These are phyloP conservation scores for Crioceris asparagi DNA, from an alignment of 2,888 invertebrate genomes.

Conservation along the genomic window DNA sequence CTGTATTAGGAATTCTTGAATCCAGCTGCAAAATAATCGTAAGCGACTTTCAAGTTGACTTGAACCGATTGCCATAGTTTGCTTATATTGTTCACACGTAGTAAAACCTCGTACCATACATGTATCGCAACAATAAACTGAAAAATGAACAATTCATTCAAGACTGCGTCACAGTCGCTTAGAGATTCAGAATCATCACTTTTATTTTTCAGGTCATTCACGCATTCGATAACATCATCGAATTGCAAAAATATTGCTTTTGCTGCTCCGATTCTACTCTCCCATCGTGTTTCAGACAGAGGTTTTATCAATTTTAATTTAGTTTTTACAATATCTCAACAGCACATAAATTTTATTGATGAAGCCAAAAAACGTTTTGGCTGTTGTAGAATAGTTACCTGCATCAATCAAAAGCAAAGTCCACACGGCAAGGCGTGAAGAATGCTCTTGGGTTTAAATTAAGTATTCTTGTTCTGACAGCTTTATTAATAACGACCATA, in stretches of 20 bases:
- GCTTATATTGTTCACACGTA: slow-evolving; percentile 11
- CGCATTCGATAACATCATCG: slow-evolving; percentile 9
- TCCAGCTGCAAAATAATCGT: slow-evolving; percentile 12
- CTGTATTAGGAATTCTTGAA: slow-evolving; percentile 9
- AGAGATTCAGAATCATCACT: slow-evolving; percentile 8
- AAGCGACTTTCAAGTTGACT: slow-evolving; percentile 12
- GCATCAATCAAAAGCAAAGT: slow-evolving; percentile 10
- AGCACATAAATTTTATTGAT: slow-evolving; percentile 12
- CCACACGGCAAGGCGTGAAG: slow-evolving; percentile 10
- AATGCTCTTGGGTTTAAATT: slow-evolving; percentile 6
- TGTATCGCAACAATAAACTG: slow-evolving; percentile 10
- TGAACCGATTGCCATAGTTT: slow-evolving; percentile 13
- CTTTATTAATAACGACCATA: slow-evolving; percentile 11
- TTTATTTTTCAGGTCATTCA: slow-evolving; percentile 10
- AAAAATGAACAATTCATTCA: slow-evolving; percentile 3
- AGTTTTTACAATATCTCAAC: slow-evolving; percentile 18
- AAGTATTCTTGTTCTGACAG: slow-evolving; percentile 15
- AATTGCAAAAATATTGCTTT: slow-evolving; percentile 12
- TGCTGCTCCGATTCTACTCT: slow-evolving; percentile 9
- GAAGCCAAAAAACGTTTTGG: slow-evolving; percentile 13
- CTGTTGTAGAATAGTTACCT: slow-evolving; percentile 8
- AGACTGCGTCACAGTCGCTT: slow-evolving; percentile 8
- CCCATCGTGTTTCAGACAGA: slow-evolving; percentile 11
- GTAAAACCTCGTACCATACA: too few relatives aligned
- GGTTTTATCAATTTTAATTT: slow-evolving; percentile 16